Percentiles rank a stretch among this genome's conserved stretches.
These are phyloP conservation scores for Pomatostomus ruficeps DNA, from an alignment of 2,113 vertebrate genomes.

Conservation along the genomic window DNA sequence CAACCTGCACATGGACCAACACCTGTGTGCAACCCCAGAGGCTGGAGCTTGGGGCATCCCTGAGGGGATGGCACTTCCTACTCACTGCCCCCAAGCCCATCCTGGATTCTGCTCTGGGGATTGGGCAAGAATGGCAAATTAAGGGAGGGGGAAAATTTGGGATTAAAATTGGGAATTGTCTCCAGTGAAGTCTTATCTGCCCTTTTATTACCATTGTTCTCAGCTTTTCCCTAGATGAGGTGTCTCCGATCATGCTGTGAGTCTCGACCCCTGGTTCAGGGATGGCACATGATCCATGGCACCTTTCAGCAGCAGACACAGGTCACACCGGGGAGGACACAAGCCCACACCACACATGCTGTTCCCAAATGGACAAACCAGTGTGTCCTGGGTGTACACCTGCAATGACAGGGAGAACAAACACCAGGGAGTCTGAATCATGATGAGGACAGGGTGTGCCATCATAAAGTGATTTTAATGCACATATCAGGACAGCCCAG, in stretches of 20 bases:
- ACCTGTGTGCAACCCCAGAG: neutral
- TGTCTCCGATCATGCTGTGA: fast-evolving
- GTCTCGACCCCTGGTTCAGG: neutral
- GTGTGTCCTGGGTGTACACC: fast-evolving
- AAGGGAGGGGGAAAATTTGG: neutral
- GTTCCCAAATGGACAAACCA: neutral
- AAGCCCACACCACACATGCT: neutral
- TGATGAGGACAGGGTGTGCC: neutral
- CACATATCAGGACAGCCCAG: neutral
- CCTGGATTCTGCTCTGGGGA: neutral
- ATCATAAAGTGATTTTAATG: neutral
- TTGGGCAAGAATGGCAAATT: neutral
- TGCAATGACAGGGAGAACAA: neutral
- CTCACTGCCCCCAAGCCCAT: neutral
- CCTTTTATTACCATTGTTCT: neutral
- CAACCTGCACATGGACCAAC: neutral
- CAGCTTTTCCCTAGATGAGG: neutral
- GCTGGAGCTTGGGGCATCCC: neutral
- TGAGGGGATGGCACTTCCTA: neutral
- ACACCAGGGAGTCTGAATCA: neutral
- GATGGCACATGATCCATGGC: fast-evolving
- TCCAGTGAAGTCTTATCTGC: neutral
- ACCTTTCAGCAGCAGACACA: neutral
- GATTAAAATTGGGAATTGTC: neutral
- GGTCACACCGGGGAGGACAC: neutral